Base-by-base conservation (phyloP, 2,888 invertebrate genomes). In the Epiblema foenella region DNA sequence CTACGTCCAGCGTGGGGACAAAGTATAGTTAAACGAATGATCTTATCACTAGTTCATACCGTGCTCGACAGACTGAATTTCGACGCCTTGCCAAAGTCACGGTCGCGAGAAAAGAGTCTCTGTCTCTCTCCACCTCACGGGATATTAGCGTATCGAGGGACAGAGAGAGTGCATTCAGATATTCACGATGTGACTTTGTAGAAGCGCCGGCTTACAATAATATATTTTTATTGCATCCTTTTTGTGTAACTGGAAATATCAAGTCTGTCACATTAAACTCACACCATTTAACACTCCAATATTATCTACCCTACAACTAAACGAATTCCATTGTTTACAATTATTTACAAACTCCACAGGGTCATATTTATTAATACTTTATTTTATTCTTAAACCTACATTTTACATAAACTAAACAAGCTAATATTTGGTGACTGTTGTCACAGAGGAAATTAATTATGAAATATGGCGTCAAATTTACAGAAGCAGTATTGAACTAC, bases 41-140 rank as follows among this genome's bases (percentile, higher is more conserved):
- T 76, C 82, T 79, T 82, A 83, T 78, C 81, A 85, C 89, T 90
- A 88, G 85, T 87, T 87, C 90, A 90, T 88, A 91, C 89, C 91
- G 92, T 91, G 91, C 90, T 90, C 90, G 78, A 86, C 83, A 83
- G 83, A 83, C 80, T 83, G 77, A 76, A 71, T 71, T 37, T 70
- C 70, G 76, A 77, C 82, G 79, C 80, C 82, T 81, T 82, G 76
- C 77, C 77, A 80, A 77, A 80, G 73, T 77, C 77, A 77, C 75
- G 74, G 75, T 72, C 75, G 60, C 49, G 58, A 65, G 66, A 66
- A 73, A 58, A 68, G 39, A 56, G 49, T 68, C 51, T n/a, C 52
- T 52, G 57, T 66, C 37, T 49, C 33, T 42, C 15, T 68, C 56
- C 46, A 52, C 66, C 72, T 54, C 33, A 17, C 46, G 18, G 49